These are phyloP conservation scores for Acarapis woodi DNA, from an alignment of 1,140 invertebrate species.

Conservation along the genomic window DNA sequence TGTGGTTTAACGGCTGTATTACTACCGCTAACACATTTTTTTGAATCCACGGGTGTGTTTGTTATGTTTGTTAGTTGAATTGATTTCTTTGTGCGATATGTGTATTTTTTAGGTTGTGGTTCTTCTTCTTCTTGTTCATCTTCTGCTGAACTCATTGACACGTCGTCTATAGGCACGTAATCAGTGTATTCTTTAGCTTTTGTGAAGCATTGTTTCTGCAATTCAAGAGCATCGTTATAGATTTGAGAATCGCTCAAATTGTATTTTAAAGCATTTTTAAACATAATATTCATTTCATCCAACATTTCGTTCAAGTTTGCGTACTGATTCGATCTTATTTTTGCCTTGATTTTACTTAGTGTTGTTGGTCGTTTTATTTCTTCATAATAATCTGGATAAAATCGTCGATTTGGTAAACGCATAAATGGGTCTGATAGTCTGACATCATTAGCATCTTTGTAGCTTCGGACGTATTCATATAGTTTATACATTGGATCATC, in stretches of 20 bases:
- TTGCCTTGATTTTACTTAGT: slow-evolving; percentile 63
- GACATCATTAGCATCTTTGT: slow-evolving; percentile 32
- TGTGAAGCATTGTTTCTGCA: slow-evolving; percentile 5
- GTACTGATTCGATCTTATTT: slow-evolving; percentile 49
- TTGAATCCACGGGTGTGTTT: slow-evolving; percentile 8
- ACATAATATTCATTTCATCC: slow-evolving; percentile 90
- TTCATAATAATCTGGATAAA: slow-evolving; percentile 89
- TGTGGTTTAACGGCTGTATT: slow-evolving; percentile 17
- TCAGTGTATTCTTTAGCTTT: slow-evolving; percentile 4
- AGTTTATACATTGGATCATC: slow-evolving; percentile 45
- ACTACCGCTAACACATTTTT: not conserved
- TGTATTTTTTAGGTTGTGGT: not conserved
- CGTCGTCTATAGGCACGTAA: too few species aligned
- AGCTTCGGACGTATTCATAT: slow-evolving; percentile 39
- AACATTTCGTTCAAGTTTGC: slow-evolving; percentile 57
- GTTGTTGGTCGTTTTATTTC: slow-evolving; percentile 88
- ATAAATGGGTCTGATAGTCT: slow-evolving; percentile 61
- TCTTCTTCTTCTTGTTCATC: slow-evolving; percentile 5
- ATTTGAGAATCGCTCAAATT: slow-evolving; percentile 58
- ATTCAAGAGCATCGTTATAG: slow-evolving; percentile 27
- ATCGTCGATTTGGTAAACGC: slow-evolving; percentile 48
- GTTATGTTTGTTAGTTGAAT: slow-evolving; percentile 2
- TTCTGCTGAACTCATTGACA: slow-evolving; percentile 24
- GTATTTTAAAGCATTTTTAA: slow-evolving; percentile 87
- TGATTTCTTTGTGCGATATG: slow-evolving; percentile 1